phyloP scores from a whole-genome alignment of 2,888 invertebrate species.

The Nomada fucata region DNA sequence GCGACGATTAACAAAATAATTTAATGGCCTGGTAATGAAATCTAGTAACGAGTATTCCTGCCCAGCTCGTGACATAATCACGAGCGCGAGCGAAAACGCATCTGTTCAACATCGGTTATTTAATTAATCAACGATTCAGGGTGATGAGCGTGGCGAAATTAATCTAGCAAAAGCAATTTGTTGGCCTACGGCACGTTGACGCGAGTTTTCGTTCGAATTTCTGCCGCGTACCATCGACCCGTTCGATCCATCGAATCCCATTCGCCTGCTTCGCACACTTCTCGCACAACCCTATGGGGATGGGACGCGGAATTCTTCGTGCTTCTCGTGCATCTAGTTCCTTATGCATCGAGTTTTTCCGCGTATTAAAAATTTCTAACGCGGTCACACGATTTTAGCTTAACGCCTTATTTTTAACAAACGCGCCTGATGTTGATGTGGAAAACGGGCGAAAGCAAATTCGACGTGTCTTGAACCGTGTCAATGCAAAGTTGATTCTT shows the following conservation, averaged over 20 bases:
- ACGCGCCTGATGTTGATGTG: too few relatives aligned
- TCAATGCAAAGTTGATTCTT: too few relatives aligned
- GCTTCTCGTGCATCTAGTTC: not conserved
- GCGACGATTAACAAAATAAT: constrained; percentile 11
- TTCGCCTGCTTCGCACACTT: constrained; percentile 15
- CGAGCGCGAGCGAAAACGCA: constrained; percentile 17
- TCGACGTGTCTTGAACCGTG: too few relatives aligned
- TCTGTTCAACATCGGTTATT: constrained; percentile 35
- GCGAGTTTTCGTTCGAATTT: constrained; percentile 39
- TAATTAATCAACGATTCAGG: constrained; percentile 53
- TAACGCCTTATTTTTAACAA: too few relatives aligned
- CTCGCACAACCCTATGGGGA: constrained; percentile 16
- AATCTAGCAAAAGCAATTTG: constrained; percentile 58
- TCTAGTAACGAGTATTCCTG: constrained; percentile 26
- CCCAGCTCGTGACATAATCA: not conserved
- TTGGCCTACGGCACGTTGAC: constrained; percentile 40
- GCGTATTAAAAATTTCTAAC: not conserved
- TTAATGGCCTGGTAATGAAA: constrained; percentile 20
- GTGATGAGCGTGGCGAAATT: constrained; percentile 32
- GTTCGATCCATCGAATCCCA: constrained; percentile 11
- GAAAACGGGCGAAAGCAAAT: too few relatives aligned
- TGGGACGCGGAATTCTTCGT: not conserved
- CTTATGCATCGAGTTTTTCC: not conserved
- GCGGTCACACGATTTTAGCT: too few relatives aligned
- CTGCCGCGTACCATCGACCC: constrained; percentile 18